Percentiles rank a stretch among this genome's conserved stretches.
phyloP scores from a whole-genome alignment of 1,140 invertebrate species.

The Reticulitermes speratus region DNA sequence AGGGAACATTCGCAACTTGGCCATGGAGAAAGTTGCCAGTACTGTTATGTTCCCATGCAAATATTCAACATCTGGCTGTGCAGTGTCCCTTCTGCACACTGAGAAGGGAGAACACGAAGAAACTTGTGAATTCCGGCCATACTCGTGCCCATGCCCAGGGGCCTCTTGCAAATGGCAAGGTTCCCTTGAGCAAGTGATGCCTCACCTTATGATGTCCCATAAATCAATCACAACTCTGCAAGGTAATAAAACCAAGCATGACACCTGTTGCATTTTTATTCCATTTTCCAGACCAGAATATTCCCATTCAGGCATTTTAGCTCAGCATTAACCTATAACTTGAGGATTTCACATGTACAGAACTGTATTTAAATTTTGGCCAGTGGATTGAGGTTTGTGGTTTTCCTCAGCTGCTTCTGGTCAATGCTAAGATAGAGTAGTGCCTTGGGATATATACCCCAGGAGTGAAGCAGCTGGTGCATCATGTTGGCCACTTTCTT shows the following conservation, averaged over 20 bases:
- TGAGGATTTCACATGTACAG: no score
- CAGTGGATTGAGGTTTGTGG: no score
- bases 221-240: constrained; percentile 98
- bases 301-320: no score
- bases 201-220: constrained; percentile 94
- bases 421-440: no score
- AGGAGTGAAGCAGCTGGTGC: no score
- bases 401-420: no score
- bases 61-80: constrained; percentile 95
- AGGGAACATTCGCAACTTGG: constrained; percentile 97
- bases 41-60: constrained; percentile 99
- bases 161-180: constrained; percentile 99
- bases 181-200: constrained; percentile 93
- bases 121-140: constrained; percentile 95
- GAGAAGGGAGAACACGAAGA: constrained; percentile 99
- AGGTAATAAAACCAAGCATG: constrained; percentile 46
- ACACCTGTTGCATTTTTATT: neutral
- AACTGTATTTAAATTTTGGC: no score
- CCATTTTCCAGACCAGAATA: no score
- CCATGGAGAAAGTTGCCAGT: constrained; percentile 98
- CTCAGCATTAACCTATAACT: no score
- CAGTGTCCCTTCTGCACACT: constrained; percentile 87
- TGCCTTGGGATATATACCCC: no score
- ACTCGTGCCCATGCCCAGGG: constrained; percentile 97
- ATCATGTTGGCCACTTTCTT: no score